Percentiles rank a stretch among this genome's conserved stretches.
These are phyloP conservation scores for Lagopus muta DNA, from an alignment of 2,113 vertebrate species.

Conservation along the genomic window DNA sequence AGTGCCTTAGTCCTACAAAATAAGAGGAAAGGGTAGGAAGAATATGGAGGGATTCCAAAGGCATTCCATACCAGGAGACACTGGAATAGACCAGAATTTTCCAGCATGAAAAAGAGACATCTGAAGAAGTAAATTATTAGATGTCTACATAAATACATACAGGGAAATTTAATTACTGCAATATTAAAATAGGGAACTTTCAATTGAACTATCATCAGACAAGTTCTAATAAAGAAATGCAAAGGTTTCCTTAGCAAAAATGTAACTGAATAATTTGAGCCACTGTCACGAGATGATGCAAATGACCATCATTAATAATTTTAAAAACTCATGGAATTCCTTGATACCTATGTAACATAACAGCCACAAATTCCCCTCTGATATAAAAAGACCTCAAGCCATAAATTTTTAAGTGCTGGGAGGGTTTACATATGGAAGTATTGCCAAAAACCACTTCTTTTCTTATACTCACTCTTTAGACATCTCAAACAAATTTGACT, in stretches of 20 bases:
- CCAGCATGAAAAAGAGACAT: neutral
- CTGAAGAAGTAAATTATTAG: neutral
- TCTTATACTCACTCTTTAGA: neutral
- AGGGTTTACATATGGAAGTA: neutral
- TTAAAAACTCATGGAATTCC: neutral
- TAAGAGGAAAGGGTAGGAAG: neutral
- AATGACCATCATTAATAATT: neutral
- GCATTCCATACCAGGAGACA: neutral
- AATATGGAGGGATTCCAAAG: neutral
- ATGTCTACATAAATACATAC: neutral
- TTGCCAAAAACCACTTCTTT: neutral
- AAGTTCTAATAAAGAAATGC: neutral
- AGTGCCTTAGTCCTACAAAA: neutral
- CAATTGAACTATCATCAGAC: neutral
- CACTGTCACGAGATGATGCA: neutral
- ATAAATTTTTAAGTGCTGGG: neutral
- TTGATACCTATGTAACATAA: neutral
- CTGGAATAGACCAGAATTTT: neutral
- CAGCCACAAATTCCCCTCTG: fast-evolving
- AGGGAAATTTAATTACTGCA: neutral
- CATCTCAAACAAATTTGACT: neutral
- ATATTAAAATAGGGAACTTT: neutral
- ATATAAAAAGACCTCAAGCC: neutral
- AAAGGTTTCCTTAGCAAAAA: neutral
- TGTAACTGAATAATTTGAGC: neutral